Evolutionary conservation across 2,888 invertebrate species (phyloP).

Genomic region (Xestoiulus laeticollis): DNA sequence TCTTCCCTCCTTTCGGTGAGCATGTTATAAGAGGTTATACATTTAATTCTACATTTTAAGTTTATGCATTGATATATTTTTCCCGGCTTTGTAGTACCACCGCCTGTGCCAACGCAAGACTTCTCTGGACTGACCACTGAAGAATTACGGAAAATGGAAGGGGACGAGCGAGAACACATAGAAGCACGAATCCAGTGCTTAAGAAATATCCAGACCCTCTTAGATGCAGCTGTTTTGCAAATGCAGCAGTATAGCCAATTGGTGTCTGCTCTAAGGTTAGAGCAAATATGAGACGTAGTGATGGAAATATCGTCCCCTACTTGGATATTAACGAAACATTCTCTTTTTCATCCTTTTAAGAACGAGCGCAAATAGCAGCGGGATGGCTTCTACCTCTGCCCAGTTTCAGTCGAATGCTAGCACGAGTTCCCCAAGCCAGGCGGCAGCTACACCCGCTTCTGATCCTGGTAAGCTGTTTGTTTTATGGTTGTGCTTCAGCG

Average conservation of each 20-base stretch:
- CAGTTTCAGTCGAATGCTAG: not conserved
- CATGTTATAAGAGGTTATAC: conserved; percentile 51
- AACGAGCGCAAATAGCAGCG: not conserved
- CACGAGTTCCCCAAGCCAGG: not conserved
- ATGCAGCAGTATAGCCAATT: conserved; percentile 90
- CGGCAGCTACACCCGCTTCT: not conserved
- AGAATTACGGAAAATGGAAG: conserved; percentile 89
- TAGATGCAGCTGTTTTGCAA: conserved; percentile 92
- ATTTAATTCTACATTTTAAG: not conserved
- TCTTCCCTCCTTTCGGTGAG: conserved; percentile 67
- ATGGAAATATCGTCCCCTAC: not conserved
- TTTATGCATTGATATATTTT: not conserved
- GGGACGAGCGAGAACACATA: conserved; percentile 83
- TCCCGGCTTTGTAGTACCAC: conserved; percentile 61
- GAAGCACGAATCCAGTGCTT: conserved; percentile 89
- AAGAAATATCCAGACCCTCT: conserved; percentile 84
- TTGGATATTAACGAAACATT: not conserved
- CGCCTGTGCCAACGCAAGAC: conserved; percentile 63
- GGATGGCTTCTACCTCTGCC: not conserved
- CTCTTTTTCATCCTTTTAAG: not conserved
- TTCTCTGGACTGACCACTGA: conserved; percentile 80
- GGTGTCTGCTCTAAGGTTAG: conserved; percentile 55
- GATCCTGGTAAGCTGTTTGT: not conserved
- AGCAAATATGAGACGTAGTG: not conserved
- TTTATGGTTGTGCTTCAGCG: too few relatives aligned